Percentiles rank a stretch among this genome's conserved stretches.
These are phyloP conservation scores for Hippocampus kuda DNA, from an alignment of 2,797 vertebrate genomes.

Conservation along the genomic window DNA sequence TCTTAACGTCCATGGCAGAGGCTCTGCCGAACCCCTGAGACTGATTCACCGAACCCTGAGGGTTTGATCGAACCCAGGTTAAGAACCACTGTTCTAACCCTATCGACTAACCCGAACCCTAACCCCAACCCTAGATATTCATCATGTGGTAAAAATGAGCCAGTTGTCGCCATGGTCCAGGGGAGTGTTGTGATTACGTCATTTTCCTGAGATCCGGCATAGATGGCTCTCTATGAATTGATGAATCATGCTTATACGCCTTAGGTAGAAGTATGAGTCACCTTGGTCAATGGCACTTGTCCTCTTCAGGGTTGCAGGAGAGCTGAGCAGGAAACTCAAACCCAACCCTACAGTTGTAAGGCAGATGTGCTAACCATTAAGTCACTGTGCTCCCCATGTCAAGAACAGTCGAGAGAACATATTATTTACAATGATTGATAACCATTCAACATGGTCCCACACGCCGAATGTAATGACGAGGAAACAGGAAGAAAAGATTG, in stretches of 20 bases:
- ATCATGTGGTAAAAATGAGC: conserved; percentile 24
- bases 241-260: conserved; percentile 28
- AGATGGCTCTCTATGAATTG: neutral
- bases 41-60: too few species aligned
- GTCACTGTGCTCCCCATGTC: too few species aligned
- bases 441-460: too few species aligned
- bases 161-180: neutral
- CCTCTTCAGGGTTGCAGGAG: neutral
- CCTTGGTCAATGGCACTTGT: neutral
- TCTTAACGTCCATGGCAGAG: too few species aligned
- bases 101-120: too few species aligned
- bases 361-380: too few species aligned
- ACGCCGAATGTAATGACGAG: neutral
- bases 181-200: conserved; percentile 25
- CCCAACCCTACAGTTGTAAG: too few species aligned
- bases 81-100: too few species aligned
- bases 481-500: neutral
- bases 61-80: too few species aligned
- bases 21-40: too few species aligned
- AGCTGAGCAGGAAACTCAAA: neutral
- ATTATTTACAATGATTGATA: too few species aligned
- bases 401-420: too few species aligned
- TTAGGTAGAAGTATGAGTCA: neutral
- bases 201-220: conserved; percentile 2
- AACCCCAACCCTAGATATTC: conserved; percentile 8